Percentiles rank a stretch among this genome's conserved stretches.
These are phyloP conservation scores for Rhinopomastus cyanomelas DNA, from an alignment of 2,113 vertebrate species.

Conservation along the genomic window DNA sequence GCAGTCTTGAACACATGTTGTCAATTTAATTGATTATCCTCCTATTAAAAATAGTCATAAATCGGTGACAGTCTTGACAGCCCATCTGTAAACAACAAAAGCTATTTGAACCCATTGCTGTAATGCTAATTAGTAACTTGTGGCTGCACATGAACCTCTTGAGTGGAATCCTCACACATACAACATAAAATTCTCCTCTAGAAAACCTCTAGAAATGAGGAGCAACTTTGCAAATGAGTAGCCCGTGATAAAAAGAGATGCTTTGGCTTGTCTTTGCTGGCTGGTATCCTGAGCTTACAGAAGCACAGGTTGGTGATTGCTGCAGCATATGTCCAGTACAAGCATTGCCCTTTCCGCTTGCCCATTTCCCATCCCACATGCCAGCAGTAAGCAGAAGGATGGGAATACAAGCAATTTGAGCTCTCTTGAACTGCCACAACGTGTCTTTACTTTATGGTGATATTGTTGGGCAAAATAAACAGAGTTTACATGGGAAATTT, in stretches of 20 bases:
- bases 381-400: neutral
- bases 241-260: neutral
- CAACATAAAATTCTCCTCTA: neutral
- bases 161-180: neutral
- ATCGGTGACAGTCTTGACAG: conserved; percentile 44
- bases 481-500: neutral
- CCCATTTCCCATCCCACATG: neutral
- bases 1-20: conserved; percentile 41
- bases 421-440: neutral
- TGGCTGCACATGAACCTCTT: neutral
- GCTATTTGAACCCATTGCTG: conserved; percentile 26
- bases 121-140: conserved; percentile 30
- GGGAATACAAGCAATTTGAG: neutral
- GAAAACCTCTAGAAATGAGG: neutral
- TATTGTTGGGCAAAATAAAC: neutral
- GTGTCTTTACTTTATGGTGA: neutral
- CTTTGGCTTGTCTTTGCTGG: neutral
- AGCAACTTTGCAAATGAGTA: neutral
- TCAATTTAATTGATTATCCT: conserved; percentile 59
- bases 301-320: neutral
- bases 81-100: conserved; percentile 61
- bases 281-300: neutral
- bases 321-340: neutral
- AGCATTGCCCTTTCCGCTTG: neutral
- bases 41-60: conserved; percentile 57